phyloP scores from a whole-genome alignment of 2,888 invertebrate genomes.

The Eupithecia vulgata region DNA sequence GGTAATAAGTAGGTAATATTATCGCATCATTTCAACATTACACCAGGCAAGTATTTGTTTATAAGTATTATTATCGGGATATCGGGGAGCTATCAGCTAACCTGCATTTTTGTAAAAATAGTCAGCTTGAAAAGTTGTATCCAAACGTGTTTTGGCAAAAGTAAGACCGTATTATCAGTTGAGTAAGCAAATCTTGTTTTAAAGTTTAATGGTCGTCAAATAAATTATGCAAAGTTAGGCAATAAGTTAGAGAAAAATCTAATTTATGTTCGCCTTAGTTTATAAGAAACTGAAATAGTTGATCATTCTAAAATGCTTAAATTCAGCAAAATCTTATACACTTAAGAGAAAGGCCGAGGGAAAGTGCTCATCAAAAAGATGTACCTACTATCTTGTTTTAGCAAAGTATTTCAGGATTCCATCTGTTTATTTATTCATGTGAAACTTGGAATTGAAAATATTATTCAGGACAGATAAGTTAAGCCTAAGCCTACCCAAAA shows the following conservation, averaged over 20 bases:
- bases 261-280: background rate
- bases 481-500: background rate
- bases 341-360: background rate
- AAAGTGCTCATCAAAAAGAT: background rate
- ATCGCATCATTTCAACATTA: background rate
- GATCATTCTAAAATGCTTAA: background rate
- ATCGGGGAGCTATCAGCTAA: background rate
- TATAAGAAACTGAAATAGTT: background rate
- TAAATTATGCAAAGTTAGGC: conserved; percentile 4
- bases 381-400: background rate
- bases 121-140: background rate
- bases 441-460: conserved; percentile 3
- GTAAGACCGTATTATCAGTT: background rate
- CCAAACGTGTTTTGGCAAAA: background rate
- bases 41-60: background rate
- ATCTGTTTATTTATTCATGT: conserved; percentile 3
- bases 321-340: background rate
- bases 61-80: background rate
- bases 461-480: background rate
- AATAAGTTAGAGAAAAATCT: background rate
- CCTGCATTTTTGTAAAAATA: background rate
- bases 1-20: background rate
- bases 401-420: background rate
- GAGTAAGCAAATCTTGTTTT: conserved; percentile 1
- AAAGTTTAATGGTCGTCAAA: conserved; percentile 11